Base-by-base conservation (phyloP, 2,797 vertebrate genomes). In the Paguma larvata region DNA sequence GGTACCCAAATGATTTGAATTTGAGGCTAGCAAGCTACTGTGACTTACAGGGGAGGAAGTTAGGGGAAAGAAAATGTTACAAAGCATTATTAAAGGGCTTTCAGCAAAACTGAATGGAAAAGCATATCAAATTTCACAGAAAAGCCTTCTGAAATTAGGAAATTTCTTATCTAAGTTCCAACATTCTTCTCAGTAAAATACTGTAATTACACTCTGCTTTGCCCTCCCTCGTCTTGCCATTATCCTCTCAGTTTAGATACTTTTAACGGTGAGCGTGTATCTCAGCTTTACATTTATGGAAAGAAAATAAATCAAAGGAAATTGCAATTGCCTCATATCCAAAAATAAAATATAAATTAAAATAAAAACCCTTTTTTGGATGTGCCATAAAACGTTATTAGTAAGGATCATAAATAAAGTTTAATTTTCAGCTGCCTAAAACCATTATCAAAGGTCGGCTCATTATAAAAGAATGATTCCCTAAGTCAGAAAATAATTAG, bases 401-500 rank as follows among this genome's bases (percentile, higher is more conserved):
- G 5, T 9, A 78, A 92, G 68, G 56, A 51, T 85, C 38, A 89
- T 53, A 83, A 78, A 80, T 87, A 90, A 19, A 41, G 14, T 32
- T 92, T 75, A 68, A 92, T 38, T 92, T 75, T 53, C 23, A 41
- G 4, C 11, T 68, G 2, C 3, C 56, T 90, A 87, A 94, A 80
- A 78, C 32, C 25, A 63, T 16, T 73, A 78, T 86, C 15, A 59
- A 34, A 59, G 44, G 2, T 78, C 77, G 30, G 25, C 11, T 85
- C 44, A 72, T 65, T 89, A 34, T 86, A 53, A 85, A 86, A 94
- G 25, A 87, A 73, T 30, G n/a, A 34, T 30, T 85, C 73, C 73
- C 65, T 23, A 79, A 75, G 85, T 79, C 48, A 92, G 30, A 92
- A 94, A 89, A 94, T 95, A 90, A 83, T 92, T 80, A 90, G 10